phyloP scores from a whole-genome alignment of 2,888 invertebrate genomes.

The Cybosia mesomella region DNA sequence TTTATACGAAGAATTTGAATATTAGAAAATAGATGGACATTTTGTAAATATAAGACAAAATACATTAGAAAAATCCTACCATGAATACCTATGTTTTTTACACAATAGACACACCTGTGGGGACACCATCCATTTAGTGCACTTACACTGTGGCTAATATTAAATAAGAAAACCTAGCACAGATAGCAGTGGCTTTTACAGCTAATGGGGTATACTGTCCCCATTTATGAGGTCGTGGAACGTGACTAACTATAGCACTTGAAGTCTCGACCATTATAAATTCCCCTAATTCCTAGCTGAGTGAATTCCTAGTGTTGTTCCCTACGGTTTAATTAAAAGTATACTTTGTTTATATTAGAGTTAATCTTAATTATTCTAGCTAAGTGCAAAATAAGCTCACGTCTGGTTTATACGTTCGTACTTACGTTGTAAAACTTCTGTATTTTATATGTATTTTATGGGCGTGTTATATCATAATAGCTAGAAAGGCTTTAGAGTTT shows the following conservation, averaged over 20 bases:
- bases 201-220: constrained; percentile 41
- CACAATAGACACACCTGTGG: constrained; percentile 42
- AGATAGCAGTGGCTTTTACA: constrained; percentile 36
- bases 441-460: background rate
- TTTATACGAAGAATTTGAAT: background rate
- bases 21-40: background rate
- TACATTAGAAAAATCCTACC: too few relatives aligned
- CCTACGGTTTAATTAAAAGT: constrained; percentile 49
- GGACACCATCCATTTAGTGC: constrained; percentile 64
- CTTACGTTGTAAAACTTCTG: constrained; percentile 42
- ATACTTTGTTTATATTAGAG: constrained; percentile 47
- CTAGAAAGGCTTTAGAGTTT: constrained; percentile 14
- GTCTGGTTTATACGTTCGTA: constrained; percentile 31
- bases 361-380: constrained; percentile 48
- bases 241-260: constrained; percentile 41
- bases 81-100: constrained; percentile 13
- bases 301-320: constrained; percentile 53
- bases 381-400: constrained; percentile 49
- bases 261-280: constrained; percentile 49
- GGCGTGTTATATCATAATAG: background rate
- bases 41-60: too few relatives aligned
- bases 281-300: constrained; percentile 53
- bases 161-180: constrained; percentile 60
- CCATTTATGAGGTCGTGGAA: constrained; percentile 53
- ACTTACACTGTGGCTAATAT: constrained; percentile 56